These are phyloP conservation scores for Galagoides demidoff DNA, from an alignment of 2,797 vertebrate genomes.

Conservation along the genomic window DNA sequence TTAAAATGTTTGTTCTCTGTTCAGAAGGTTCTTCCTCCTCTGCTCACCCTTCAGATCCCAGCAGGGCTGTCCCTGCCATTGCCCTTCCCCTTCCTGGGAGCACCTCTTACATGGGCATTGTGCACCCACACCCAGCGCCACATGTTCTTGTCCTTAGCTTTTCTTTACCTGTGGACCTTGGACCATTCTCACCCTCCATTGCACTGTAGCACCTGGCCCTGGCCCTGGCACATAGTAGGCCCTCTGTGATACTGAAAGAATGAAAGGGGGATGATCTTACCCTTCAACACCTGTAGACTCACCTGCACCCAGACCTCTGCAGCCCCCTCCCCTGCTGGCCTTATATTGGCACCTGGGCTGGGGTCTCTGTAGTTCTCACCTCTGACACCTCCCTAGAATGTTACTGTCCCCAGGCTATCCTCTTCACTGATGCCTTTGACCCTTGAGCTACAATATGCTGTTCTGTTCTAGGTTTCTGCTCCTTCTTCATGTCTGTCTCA, in stretches of 20 bases:
- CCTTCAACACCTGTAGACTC: neutral
- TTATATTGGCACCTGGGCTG: neutral
- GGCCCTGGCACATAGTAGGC: neutral
- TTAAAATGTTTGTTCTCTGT: neutral
- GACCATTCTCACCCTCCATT: neutral
- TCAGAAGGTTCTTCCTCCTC: neutral
- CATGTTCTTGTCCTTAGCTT: neutral
- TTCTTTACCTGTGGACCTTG: neutral
- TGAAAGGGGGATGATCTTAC: neutral
- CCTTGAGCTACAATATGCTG: neutral
- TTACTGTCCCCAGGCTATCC: neutral
- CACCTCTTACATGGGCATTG: neutral
- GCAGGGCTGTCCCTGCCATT: rapidly evolving
- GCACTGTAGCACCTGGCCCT: neutral
- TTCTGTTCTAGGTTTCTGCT: neutral
- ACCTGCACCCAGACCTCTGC: neutral
- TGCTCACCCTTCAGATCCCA: neutral
- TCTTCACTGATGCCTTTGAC: neutral
- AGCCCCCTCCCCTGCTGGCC: neutral
- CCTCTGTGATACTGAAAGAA: neutral
- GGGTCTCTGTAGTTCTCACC: neutral
- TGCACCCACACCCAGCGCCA: too few species aligned
- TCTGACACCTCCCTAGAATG: neutral
- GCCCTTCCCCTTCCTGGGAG: neutral
- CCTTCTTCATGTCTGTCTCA: neutral